phyloP scores from a whole-genome alignment of 2,113 vertebrate species.

The Hydropotes inermis region DNA sequence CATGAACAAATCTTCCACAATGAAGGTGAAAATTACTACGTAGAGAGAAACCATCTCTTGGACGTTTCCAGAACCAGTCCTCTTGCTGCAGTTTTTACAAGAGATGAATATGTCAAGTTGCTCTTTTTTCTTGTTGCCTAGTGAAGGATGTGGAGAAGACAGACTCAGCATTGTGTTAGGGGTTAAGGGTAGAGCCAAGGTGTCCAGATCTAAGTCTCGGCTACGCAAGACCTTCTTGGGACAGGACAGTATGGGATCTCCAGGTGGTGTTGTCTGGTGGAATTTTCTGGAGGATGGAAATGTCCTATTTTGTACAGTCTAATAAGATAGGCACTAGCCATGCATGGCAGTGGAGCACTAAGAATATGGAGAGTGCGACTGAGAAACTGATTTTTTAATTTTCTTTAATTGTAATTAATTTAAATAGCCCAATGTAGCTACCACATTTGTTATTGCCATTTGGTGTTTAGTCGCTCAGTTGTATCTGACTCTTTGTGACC shows the following conservation, averaged over 20 bases:
- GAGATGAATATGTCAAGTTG: neutral
- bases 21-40: neutral
- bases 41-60: neutral
- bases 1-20: neutral
- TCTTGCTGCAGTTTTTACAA: neutral
- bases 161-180: neutral
- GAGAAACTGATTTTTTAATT: neutral
- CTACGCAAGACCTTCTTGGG: neutral
- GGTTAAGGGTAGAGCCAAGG: neutral
- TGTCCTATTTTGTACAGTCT: neutral
- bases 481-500: fast-evolving
- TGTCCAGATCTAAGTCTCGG: neutral
- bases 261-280: neutral
- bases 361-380: neutral
- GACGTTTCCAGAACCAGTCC: neutral
- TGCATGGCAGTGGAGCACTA: neutral
- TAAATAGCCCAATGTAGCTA: neutral
- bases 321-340: too few species aligned
- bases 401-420: neutral
- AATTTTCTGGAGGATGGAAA: neutral
- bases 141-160: neutral
- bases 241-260: neutral
- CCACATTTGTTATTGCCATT: neutral
- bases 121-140: neutral
- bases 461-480: neutral